A percentile compares a stretch with the other conserved stretches of the same genome.
Evolutionary conservation across 2,888 invertebrate genomes (phyloP).

Genomic region (Scaptomyza polygonia): DNA sequence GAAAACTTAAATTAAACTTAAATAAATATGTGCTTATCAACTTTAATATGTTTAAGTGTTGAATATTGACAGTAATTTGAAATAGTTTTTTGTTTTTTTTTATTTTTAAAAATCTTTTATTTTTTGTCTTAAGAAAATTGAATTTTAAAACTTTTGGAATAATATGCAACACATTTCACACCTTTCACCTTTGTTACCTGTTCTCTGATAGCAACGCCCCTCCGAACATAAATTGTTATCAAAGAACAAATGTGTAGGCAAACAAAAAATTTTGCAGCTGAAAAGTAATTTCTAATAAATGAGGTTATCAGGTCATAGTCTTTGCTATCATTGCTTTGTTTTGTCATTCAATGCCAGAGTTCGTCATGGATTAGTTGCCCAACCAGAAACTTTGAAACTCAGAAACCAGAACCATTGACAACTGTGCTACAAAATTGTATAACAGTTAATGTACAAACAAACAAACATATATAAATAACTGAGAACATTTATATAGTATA

Average conservation of each 20-base stretch:
- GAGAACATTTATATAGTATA: slow-evolving; percentile 30
- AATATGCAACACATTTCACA: neutral
- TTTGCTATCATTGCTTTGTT: neutral
- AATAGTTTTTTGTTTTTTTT: no score
- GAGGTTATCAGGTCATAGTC: slow-evolving; percentile 64
- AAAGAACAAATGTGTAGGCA: no score
- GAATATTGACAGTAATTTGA: no score
- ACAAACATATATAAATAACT: slow-evolving; percentile 20
- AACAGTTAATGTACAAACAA: neutral
- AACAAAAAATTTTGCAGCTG: slow-evolving; percentile 14
- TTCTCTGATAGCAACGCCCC: slow-evolving; percentile 13
- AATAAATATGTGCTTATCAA: no score
- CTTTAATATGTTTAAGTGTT: no score
- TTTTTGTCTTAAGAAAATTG: no score
- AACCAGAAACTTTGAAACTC: slow-evolving; percentile 12
- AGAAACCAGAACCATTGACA: slow-evolving; percentile 32
- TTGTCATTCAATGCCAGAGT: slow-evolving; percentile 29
- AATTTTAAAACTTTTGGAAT: neutral
- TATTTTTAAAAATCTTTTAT: no score
- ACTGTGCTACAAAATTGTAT: slow-evolving; percentile 2
- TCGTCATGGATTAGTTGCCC: slow-evolving; percentile 27
- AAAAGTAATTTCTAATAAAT: slow-evolving; percentile 34
- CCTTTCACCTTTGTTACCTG: slow-evolving; percentile 13
- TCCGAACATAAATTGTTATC: slow-evolving; percentile 11
- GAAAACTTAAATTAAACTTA: no score